A percentile compares a stretch with the other conserved stretches of the same genome.
These are phyloP conservation scores for Trichonephila clavata DNA, from an alignment of 1,140 invertebrate species.

Conservation along the genomic window DNA sequence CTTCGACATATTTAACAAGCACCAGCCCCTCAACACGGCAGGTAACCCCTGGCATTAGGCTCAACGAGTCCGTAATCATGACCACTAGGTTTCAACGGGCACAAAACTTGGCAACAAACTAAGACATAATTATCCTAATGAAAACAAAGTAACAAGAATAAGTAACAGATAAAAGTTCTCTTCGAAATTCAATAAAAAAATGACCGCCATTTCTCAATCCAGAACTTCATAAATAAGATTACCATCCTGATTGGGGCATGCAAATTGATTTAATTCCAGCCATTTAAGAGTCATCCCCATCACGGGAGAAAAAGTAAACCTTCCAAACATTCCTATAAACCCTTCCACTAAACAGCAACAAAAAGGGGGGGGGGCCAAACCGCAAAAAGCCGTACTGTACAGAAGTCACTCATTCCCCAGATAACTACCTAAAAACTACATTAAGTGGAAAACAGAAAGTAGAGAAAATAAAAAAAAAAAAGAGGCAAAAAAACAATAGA, in stretches of 20 bases:
- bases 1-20: too few relatives aligned
- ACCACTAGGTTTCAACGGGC: too few relatives aligned
- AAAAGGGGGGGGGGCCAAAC: not conserved
- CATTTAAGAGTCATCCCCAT: not conserved
- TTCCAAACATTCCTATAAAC: not conserved
- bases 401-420: slow-evolving; percentile 21
- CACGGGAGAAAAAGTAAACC: not conserved
- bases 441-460: slow-evolving; percentile 8
- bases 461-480: not conserved
- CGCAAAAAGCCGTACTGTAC: not conserved
- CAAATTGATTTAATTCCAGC: slow-evolving; percentile 10
- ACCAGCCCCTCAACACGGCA: too few relatives aligned
- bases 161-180: too few relatives aligned
- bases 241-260: not conserved
- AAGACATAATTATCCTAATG: too few relatives aligned
- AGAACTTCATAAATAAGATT: not conserved
- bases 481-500: not conserved
- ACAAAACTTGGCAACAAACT: too few relatives aligned
- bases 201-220: not conserved
- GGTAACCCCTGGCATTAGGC: too few relatives aligned
- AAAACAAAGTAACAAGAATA: too few relatives aligned
- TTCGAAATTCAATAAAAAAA: too few relatives aligned
- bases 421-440: slow-evolving; percentile 25
- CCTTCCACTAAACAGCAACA: not conserved
- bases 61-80: too few relatives aligned